phyloP scores from a whole-genome alignment of 2,888 invertebrate species.

The Sesia bembeciformis region DNA sequence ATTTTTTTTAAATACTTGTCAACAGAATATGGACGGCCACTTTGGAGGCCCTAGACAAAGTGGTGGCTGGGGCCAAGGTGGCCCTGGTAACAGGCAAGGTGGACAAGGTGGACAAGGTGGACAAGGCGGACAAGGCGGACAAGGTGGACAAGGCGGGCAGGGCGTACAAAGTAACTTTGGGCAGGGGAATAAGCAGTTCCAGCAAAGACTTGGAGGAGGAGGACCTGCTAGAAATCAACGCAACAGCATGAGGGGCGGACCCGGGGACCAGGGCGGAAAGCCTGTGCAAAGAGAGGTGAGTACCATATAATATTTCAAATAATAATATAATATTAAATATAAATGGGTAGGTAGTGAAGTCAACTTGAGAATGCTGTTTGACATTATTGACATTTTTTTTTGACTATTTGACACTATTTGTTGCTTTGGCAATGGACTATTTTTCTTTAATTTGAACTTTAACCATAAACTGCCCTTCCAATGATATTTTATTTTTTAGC shows the following conservation, averaged over 20 bases:
- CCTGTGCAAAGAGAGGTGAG: constrained; percentile 52
- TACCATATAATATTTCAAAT: too few relatives aligned
- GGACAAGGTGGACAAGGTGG: constrained; percentile 8
- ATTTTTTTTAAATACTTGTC: constrained; percentile 1
- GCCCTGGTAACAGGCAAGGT: constrained; percentile 33
- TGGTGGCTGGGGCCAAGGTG: constrained; percentile 38
- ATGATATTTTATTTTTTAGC: background rate
- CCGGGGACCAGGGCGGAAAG: constrained; percentile 39
- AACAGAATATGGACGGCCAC: background rate
- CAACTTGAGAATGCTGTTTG: too few relatives aligned
- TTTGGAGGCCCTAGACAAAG: constrained; percentile 6
- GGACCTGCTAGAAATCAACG: constrained; percentile 33
- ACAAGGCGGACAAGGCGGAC: constrained; percentile 8
- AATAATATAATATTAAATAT: too few relatives aligned
- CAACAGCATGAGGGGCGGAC: constrained; percentile 28
- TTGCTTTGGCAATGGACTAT: too few relatives aligned
- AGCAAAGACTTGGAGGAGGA: constrained; percentile 22
- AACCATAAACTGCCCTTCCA: background rate
- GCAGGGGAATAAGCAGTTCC: constrained; percentile 30
- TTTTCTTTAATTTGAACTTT: too few relatives aligned
- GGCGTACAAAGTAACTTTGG: constrained; percentile 11
- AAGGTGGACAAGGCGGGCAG: constrained; percentile 2
- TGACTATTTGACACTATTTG: too few relatives aligned
- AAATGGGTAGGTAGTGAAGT: too few relatives aligned
- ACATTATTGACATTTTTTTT: too few relatives aligned